A percentile compares a stretch with the other conserved stretches of the same genome.
Evolutionary conservation across 2,797 vertebrate genomes (phyloP).

Genomic region (Periparus ater): DNA sequence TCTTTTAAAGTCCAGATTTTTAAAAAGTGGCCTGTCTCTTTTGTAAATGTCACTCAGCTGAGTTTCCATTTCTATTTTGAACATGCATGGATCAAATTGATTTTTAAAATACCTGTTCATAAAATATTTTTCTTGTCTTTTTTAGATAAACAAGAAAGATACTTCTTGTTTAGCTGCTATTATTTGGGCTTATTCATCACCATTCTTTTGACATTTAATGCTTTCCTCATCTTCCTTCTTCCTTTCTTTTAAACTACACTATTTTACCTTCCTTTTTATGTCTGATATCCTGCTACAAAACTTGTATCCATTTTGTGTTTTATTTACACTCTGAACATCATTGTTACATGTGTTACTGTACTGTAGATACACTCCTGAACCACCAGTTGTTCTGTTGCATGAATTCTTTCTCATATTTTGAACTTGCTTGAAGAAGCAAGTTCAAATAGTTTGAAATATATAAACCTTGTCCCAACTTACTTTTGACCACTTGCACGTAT

Average conservation of each 20-base stretch:
- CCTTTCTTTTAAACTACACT: not conserved
- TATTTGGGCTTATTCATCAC: not conserved
- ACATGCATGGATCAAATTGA: not conserved
- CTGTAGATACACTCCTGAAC: not conserved
- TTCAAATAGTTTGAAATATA: not conserved
- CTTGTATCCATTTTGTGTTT: not conserved
- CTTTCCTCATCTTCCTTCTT: not conserved
- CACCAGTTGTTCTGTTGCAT: not conserved
- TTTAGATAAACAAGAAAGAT: not conserved
- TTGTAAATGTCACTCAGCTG: not conserved
- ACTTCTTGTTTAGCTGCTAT: not conserved
- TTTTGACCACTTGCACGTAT: not conserved
- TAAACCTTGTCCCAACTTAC: not conserved
- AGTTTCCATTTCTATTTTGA: not conserved
- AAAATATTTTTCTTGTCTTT: not conserved
- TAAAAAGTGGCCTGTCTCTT: not conserved
- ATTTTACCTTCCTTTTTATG: not conserved
- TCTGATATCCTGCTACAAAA: not conserved
- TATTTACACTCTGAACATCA: not conserved
- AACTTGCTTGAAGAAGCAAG: not conserved
- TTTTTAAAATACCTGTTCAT: not conserved
- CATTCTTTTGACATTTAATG: not conserved
- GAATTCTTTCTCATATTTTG: not conserved
- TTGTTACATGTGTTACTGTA: not conserved
- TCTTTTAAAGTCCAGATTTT: not conserved